Evolutionary conservation across 2,888 invertebrate species (phyloP).

Genomic region (Eucera pruinosa): DNA sequence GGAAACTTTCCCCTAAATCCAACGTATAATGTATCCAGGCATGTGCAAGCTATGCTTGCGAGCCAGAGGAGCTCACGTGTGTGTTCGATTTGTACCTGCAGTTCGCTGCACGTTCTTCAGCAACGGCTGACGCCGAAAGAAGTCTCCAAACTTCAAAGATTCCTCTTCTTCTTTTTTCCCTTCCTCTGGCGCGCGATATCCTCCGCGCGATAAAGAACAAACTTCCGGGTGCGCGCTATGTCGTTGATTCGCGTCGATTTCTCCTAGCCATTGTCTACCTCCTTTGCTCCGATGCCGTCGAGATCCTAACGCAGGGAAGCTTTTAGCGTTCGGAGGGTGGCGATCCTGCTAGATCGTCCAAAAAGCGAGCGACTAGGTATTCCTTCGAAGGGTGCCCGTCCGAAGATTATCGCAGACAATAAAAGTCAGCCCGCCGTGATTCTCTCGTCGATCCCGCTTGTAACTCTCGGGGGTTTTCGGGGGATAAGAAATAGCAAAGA

Average conservation of each 20-base stretch:
- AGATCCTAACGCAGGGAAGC: conserved; percentile 36
- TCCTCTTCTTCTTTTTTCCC: neutral
- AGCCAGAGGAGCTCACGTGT: conserved; percentile 37
- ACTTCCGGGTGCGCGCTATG: conserved; percentile 66
- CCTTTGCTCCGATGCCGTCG: neutral
- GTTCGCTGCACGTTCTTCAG: conserved; percentile 29
- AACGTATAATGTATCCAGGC: conserved; percentile 18
- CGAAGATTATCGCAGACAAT: conserved; percentile 71
- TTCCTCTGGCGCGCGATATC: conserved; percentile 45
- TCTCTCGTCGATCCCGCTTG: conserved; percentile 54
- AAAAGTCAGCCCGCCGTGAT: conserved; percentile 68
- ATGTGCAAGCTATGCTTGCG: neutral
- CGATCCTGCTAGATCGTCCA: conserved; percentile 46
- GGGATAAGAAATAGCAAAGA: conserved; percentile 27
- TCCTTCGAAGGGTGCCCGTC: conserved; percentile 54
- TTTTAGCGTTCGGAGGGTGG: conserved; percentile 54
- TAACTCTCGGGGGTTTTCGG: neutral
- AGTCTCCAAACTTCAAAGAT: conserved; percentile 3
- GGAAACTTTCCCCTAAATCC: conserved; percentile 56
- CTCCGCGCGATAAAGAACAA: conserved; percentile 66
- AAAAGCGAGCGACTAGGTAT: conserved; percentile 41
- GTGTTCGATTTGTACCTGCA: conserved; percentile 48
- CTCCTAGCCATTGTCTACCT: conserved; percentile 21
- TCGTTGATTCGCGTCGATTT: conserved; percentile 64
- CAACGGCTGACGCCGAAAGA: conserved; percentile 20